phyloP scores from a whole-genome alignment of 2,888 invertebrate species.

The Agrotis segetum region DNA sequence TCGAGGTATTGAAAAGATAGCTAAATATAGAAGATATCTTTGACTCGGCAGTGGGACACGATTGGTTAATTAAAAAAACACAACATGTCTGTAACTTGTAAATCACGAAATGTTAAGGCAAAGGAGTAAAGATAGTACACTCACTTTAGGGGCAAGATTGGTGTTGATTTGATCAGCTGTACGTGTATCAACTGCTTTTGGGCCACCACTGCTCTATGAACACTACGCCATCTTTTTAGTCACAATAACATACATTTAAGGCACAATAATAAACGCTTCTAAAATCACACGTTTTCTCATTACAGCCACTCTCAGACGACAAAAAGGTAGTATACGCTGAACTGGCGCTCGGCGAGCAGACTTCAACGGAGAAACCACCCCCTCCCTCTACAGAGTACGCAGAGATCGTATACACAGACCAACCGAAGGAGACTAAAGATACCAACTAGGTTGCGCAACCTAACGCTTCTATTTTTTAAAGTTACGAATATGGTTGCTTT shows the following conservation, averaged over 20 bases:
- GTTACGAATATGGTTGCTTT: neutral
- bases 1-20: no score
- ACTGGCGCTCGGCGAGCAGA: constrained; percentile 90
- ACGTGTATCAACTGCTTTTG: no score
- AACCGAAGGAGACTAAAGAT: constrained; percentile 83
- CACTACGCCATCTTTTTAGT: no score
- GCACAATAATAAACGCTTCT: no score
- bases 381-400: constrained; percentile 93
- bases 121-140: no score
- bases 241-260: no score
- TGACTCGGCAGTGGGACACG: no score
- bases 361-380: constrained; percentile 79
- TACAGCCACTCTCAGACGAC: constrained; percentile 85
- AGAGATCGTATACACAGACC: constrained; percentile 94
- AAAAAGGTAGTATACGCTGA: constrained; percentile 94
- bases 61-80: no score
- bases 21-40: no score
- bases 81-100: neutral
- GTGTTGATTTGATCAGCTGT: no score
- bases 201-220: neutral
- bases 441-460: constrained; percentile 39
- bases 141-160: no score
- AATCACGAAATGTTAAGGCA: no score
- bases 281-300: constrained; percentile 16
- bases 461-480: neutral